Evolutionary conservation across 2,888 invertebrate species (phyloP).

Genomic region (Chironomus tentans): DNA sequence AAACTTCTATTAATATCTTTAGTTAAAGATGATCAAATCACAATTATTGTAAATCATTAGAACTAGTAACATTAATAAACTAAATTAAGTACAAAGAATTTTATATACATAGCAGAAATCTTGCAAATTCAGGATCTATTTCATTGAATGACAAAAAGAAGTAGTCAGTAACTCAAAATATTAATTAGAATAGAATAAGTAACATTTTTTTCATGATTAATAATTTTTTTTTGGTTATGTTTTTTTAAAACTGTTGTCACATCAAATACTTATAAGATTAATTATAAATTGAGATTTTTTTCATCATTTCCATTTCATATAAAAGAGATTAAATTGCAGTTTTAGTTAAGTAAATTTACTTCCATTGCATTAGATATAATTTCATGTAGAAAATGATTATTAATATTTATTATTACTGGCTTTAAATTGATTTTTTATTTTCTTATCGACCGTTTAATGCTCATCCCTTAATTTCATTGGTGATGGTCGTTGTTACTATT

Average conservation of each 20-base stretch:
- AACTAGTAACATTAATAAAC: not conserved
- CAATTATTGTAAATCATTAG: not conserved
- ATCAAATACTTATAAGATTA: slow-evolving; percentile 10
- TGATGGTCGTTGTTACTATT: not conserved
- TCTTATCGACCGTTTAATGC: not conserved
- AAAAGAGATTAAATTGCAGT: not conserved
- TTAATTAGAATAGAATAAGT: not conserved
- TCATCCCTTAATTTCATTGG: not conserved
- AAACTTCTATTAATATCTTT: not conserved
- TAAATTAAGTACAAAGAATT: not conserved
- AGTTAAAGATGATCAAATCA: not conserved
- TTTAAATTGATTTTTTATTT: not conserved
- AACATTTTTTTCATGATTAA: not conserved
- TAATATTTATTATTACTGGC: not conserved
- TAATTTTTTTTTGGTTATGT: not conserved
- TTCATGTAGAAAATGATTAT: slow-evolving; percentile 9
- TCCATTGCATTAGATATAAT: slow-evolving; percentile 1
- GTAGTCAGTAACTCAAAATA: not conserved
- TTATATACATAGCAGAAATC: not conserved
- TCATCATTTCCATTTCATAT: not conserved
- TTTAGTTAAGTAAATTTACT: not conserved
- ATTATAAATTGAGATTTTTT: not conserved
- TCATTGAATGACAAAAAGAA: not conserved
- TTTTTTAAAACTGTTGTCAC: not conserved
- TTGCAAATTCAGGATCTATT: not conserved